These are phyloP conservation scores for Bellardia bayeri DNA, from an alignment of 2,888 invertebrate genomes.

Conservation along the genomic window DNA sequence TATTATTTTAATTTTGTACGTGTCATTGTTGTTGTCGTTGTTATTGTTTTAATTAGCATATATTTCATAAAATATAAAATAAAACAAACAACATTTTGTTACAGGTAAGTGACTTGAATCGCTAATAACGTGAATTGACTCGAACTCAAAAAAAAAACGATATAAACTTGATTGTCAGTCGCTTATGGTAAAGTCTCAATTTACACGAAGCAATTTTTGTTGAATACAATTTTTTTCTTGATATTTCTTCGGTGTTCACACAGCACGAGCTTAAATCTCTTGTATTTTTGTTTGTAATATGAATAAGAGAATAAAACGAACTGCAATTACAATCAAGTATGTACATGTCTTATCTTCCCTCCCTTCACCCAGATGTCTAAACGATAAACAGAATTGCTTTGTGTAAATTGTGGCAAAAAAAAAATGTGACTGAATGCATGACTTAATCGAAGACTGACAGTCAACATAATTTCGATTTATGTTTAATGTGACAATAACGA, in stretches of 20 bases:
- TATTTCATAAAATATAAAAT: conserved; percentile 19
- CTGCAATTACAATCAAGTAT: too few species aligned
- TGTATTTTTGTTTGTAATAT: too few species aligned
- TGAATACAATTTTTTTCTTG: too few species aligned
- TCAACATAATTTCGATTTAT: conserved; percentile 52
- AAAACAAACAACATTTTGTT: conserved; percentile 46
- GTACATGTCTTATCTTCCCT: too few species aligned
- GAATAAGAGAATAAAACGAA: too few species aligned
- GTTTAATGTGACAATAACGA: conserved; percentile 45
- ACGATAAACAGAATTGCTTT: too few species aligned
- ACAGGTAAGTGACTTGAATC: conserved; percentile 31
- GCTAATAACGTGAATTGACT: conserved; percentile 22
- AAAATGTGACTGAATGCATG: conserved; percentile 2
- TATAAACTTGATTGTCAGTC: conserved; percentile 12
- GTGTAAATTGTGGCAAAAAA: not conserved
- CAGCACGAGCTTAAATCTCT: too few species aligned
- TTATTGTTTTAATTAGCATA: conserved; percentile 43
- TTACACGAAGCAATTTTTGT: too few species aligned
- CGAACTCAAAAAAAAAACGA: not conserved
- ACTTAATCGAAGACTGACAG: conserved; percentile 33
- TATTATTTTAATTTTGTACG: conserved; percentile 5
- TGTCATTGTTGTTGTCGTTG: conserved; percentile 2
- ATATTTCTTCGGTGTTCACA: too few species aligned
- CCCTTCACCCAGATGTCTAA: too few species aligned
- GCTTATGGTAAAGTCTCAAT: not conserved